These are phyloP conservation scores for Parauchenoglanis punctatus DNA, from an alignment of 2,797 vertebrate genomes.

Conservation along the genomic window DNA sequence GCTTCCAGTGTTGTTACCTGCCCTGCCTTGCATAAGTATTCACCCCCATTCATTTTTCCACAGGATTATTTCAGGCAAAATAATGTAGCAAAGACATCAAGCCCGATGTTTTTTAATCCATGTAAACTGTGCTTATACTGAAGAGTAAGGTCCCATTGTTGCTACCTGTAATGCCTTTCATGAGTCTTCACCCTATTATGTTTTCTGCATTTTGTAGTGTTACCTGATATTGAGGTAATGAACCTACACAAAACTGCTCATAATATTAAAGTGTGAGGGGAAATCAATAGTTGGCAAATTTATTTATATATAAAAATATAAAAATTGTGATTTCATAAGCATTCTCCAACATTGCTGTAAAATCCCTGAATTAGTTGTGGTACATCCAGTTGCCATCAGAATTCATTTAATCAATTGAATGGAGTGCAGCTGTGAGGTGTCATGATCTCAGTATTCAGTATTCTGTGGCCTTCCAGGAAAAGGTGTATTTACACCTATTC, in stretches of 20 bases:
- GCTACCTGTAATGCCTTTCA: not conserved
- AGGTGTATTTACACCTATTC: too few species aligned
- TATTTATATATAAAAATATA: not conserved
- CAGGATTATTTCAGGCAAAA: not conserved
- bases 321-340: not conserved
- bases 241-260: not conserved
- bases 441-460: not conserved
- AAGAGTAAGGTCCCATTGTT: slow-evolving; percentile 27
- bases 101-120: not conserved
- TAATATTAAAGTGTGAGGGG: not conserved
- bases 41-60: not conserved
- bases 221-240: not conserved
- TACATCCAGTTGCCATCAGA: not conserved
- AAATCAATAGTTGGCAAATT: not conserved
- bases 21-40: not conserved
- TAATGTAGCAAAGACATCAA: too few species aligned
- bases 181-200: not conserved
- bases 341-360: not conserved
- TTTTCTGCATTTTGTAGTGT: not conserved
- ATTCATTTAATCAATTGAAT: not conserved
- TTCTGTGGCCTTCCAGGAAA: too few species aligned
- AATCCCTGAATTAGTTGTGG: not conserved
- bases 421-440: not conserved
- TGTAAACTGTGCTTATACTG: not conserved
- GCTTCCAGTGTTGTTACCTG: not conserved